These are phyloP conservation scores for Electrona antarctica DNA, from an alignment of 2,113 vertebrate species.

Conservation along the genomic window DNA sequence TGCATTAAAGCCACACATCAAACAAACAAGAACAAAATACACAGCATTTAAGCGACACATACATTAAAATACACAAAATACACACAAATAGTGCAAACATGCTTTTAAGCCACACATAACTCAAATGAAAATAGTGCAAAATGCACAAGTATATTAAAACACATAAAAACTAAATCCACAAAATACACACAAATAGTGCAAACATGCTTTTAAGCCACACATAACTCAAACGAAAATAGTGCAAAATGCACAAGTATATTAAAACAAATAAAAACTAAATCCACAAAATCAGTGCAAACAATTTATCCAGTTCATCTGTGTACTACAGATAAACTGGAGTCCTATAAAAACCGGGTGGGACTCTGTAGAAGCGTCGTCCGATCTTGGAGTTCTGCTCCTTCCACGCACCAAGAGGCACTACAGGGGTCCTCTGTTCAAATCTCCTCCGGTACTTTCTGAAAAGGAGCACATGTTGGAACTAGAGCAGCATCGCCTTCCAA, in stretches of 20 bases:
- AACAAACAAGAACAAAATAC: neutral
- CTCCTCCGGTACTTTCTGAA: constrained; percentile 60
- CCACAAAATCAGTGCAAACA: no score
- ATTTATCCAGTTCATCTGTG: neutral
- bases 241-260: neutral
- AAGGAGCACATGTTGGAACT: constrained; percentile 9
- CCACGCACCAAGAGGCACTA: constrained; percentile 57
- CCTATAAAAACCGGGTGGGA: constrained; percentile 45
- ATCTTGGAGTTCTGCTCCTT: neutral
- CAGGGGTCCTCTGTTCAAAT: constrained; percentile 14
- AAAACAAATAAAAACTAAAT: neutral
- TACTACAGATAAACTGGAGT: constrained; percentile 1
- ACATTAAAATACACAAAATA: neutral
- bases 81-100: neutral
- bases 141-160: neutral
- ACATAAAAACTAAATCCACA: neutral
- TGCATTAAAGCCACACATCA: constrained; percentile 2
- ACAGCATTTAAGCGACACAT: neutral
- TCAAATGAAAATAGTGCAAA: neutral
- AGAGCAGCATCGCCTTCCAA: neutral
- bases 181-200: neutral
- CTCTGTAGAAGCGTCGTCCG: constrained; percentile 47
- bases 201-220: neutral
- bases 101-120: neutral
- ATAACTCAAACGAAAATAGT: constrained; percentile 5